Evolutionary conservation across 1,140 invertebrate genomes (phyloP).

Genomic region (Zaprionus kolodkinae): DNA sequence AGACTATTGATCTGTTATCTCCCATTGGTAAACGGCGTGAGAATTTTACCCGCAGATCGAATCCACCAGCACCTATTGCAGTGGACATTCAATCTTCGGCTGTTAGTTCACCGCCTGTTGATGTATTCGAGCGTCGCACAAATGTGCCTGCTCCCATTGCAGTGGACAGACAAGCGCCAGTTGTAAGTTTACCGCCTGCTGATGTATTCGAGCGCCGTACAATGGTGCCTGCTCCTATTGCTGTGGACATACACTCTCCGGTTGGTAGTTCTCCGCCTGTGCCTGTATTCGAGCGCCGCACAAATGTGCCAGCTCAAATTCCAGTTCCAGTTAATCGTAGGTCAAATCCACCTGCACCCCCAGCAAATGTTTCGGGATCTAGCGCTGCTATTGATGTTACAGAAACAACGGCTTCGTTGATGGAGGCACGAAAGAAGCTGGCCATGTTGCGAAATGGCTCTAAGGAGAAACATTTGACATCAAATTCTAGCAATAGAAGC

Average conservation of each 20-base stretch:
- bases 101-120: too few relatives aligned
- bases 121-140: too few relatives aligned
- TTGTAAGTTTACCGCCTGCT: too few relatives aligned
- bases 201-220: too few relatives aligned
- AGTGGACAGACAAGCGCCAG: neutral
- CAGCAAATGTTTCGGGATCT: neutral
- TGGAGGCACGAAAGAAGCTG: constrained; percentile 66
- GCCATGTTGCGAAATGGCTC: constrained; percentile 27
- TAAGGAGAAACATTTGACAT: neutral
- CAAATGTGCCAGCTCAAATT: neutral
- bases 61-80: neutral
- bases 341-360: neutral
- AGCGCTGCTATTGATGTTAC: neutral
- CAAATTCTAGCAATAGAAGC: neutral
- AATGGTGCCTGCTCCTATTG: too few relatives aligned
- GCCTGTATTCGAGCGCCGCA: constrained; percentile 3
- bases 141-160: neutral
- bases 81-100: neutral
- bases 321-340: neutral
- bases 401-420: constrained; percentile 13
- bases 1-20: neutral
- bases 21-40: neutral
- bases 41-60: constrained; percentile 1
- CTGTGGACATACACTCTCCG: too few relatives aligned
- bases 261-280: neutral